A percentile compares a stretch with the other conserved stretches of the same genome.
These are phyloP conservation scores for roundworm (Caenorhabditis elegans) DNA, from an alignment of 1,140 invertebrate genomes.

Conservation along the genomic window DNA sequence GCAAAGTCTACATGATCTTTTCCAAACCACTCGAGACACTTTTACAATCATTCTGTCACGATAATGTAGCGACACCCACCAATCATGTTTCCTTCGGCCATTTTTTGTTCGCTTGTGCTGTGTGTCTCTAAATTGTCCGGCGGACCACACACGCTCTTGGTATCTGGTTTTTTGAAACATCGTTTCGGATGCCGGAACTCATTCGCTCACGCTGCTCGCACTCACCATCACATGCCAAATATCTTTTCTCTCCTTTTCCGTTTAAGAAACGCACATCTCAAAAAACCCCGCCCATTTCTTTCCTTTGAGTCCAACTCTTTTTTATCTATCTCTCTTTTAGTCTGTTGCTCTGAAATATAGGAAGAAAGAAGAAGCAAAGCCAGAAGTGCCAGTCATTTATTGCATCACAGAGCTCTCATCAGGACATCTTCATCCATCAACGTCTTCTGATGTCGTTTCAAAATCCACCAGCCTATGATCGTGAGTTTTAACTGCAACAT, in stretches of 20 bases:
- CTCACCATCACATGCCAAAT: conserved; percentile 21
- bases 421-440: conserved; percentile 19
- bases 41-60: neutral
- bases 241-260: conserved; percentile 1
- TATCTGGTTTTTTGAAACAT: neutral
- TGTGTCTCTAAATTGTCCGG: neutral
- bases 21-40: neutral
- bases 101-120: too few relatives aligned
- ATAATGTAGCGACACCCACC: neutral
- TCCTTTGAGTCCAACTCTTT: neutral
- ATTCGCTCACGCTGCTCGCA: neutral
- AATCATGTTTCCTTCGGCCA: neutral
- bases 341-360: neutral
- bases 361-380: neutral
- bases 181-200: neutral
- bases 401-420: neutral
- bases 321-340: neutral
- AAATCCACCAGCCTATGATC: neutral
- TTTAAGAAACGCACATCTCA: conserved; percentile 6
- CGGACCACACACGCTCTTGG: neutral
- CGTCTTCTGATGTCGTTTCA: neutral
- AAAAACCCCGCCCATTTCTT: neutral
- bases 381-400: neutral
- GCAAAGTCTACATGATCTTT: neutral
- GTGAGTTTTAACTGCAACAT: neutral